A percentile compares a stretch with the other conserved stretches of the same genome.
phyloP scores from a whole-genome alignment of 2,888 invertebrate genomes.

The Stenotaenia linearis region DNA sequence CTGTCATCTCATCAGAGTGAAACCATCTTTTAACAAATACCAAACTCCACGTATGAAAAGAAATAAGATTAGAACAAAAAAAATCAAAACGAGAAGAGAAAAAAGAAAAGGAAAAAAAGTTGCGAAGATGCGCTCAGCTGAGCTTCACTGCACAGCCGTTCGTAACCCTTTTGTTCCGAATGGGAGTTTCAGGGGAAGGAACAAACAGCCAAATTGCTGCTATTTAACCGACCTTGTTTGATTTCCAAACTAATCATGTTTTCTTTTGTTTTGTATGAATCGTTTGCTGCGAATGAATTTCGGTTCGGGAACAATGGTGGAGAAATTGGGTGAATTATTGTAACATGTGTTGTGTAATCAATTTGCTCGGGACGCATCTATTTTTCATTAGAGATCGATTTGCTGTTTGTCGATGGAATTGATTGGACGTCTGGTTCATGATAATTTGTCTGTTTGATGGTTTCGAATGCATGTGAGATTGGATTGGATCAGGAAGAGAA shows the following conservation, averaged over 20 bases:
- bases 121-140: not conserved
- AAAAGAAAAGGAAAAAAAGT: not conserved
- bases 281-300: too few relatives aligned
- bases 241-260: not conserved
- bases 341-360: not conserved
- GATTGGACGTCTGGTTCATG: too few relatives aligned
- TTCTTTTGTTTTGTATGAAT: not conserved
- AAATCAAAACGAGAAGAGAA: too few relatives aligned
- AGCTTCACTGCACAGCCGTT: not conserved
- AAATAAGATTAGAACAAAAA: too few relatives aligned
- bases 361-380: not conserved
- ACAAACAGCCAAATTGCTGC: not conserved
- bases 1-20: constrained; percentile 4
- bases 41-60: not conserved
- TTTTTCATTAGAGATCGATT: not conserved
- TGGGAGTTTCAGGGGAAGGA: not conserved
- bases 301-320: not conserved
- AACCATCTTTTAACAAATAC: not conserved
- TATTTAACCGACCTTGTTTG: not conserved
- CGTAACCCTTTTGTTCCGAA: not conserved
- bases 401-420: not conserved
- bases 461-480: too few relatives aligned
- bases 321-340: not conserved
- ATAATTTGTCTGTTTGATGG: too few relatives aligned
- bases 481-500: too few relatives aligned